Evolutionary conservation across 2,113 vertebrate species (phyloP).

Genomic region (Sialia sialis): DNA sequence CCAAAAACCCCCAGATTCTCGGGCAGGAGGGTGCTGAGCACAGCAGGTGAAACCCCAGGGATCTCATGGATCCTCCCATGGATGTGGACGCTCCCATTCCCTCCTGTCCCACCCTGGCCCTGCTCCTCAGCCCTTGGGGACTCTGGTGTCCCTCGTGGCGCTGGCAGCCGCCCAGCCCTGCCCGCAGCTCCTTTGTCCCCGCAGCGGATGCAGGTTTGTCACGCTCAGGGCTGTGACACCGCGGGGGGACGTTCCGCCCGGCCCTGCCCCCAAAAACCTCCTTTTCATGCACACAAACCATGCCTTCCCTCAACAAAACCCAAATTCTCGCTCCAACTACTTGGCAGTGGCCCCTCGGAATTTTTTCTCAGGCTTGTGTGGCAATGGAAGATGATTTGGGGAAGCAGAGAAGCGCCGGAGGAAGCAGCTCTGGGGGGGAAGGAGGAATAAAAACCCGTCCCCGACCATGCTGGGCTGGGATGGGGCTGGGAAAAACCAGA

Average conservation of each 20-base stretch:
- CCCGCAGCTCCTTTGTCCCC: background rate
- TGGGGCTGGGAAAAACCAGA: background rate
- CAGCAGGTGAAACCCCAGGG: background rate
- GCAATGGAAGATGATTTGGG: background rate
- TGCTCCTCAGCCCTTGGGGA: background rate
- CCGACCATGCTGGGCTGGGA: background rate
- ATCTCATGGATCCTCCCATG: too few relatives aligned
- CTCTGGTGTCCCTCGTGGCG: background rate
- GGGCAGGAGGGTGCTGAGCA: rapidly evolving
- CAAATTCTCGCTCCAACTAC: background rate
- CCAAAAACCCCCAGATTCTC: rapidly evolving
- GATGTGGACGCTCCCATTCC: background rate
- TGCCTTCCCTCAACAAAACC: slow-evolving; percentile 25
- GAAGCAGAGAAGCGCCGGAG: background rate
- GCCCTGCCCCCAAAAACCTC: background rate
- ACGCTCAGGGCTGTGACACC: background rate
- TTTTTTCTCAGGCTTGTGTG: slow-evolving; percentile 39
- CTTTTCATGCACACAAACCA: slow-evolving; percentile 25
- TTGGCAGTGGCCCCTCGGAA: slow-evolving; percentile 6
- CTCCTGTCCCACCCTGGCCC: rapidly evolving
- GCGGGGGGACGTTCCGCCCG: background rate
- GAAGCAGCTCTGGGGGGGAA: background rate
- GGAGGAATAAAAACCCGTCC: background rate
- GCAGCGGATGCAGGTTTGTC: slow-evolving; percentile 26
- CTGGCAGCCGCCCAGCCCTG: background rate